Evolutionary conservation across 2,888 invertebrate species (phyloP).

Genomic region (Drosophila falleni): DNA sequence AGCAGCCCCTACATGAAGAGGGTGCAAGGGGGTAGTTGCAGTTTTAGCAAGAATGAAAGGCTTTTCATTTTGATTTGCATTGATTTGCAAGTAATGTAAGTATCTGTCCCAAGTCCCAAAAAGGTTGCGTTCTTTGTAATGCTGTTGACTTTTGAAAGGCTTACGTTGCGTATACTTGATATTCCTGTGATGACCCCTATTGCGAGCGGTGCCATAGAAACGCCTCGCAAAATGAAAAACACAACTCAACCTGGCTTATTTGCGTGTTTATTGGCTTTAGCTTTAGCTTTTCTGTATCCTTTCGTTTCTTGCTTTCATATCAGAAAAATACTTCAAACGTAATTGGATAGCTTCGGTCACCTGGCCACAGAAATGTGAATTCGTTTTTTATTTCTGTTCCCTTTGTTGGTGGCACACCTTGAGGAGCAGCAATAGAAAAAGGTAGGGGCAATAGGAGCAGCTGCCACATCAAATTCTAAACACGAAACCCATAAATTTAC

Average conservation of each 20-base stretch:
- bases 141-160: conserved; percentile 22
- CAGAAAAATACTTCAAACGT: conserved; percentile 67
- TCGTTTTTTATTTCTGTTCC: conserved; percentile 23
- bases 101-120: neutral
- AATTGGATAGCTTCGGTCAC: conserved; percentile 64
- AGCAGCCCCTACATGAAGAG: conserved; percentile 1
- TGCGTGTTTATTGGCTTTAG: conserved; percentile 78
- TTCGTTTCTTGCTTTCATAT: conserved; percentile 5
- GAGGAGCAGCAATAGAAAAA: conserved; percentile 19
- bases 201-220: conserved; percentile 12
- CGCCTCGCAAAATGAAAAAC: conserved; percentile 33
- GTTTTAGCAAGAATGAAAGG: conserved; percentile 20
- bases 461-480: conserved; percentile 71
- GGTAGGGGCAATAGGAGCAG: conserved; percentile 26
- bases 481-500: conserved; percentile 78
- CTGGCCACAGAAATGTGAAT: conserved; percentile 53
- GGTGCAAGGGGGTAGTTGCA: conserved; percentile 7
- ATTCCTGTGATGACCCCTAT: conserved; percentile 33
- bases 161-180: conserved; percentile 56
- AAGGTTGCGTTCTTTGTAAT: conserved; percentile 25
- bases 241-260: conserved; percentile 66
- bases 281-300: conserved; percentile 48
- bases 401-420: conserved; percentile 61
- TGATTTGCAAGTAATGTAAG: conserved; percentile 23
- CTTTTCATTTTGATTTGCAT: conserved; percentile 38